Evolutionary conservation across 2,888 invertebrate genomes (phyloP).

Genomic region (Lomographa bimaculata): DNA sequence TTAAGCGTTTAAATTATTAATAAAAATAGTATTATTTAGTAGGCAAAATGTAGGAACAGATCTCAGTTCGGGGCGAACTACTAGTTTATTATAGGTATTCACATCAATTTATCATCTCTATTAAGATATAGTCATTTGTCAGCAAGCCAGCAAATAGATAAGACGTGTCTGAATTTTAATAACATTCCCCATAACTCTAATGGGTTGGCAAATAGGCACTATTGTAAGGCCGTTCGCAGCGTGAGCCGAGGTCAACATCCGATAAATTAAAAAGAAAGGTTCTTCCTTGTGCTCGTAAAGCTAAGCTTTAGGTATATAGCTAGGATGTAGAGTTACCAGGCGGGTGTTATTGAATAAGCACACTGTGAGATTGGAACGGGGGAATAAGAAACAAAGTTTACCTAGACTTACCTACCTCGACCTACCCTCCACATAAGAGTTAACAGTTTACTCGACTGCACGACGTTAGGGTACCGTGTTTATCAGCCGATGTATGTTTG

Average conservation of each 20-base stretch:
- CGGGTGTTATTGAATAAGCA: constrained; percentile 4
- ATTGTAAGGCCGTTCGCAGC: constrained; percentile 13
- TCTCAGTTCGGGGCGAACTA: no score
- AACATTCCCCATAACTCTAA: neutral
- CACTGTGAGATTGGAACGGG: constrained; percentile 5
- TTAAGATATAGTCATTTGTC: constrained; percentile 6
- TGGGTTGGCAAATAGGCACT: neutral
- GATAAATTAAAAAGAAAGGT: constrained; percentile 28
- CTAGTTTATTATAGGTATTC: no score
- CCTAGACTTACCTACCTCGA: no score
- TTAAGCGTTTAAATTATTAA: no score
- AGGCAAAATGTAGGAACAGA: no score
- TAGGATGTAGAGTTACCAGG: neutral
- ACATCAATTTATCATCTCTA: no score
- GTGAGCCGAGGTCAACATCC: constrained; percentile 15
- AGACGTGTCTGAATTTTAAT: constrained; percentile 22
- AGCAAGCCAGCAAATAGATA: constrained; percentile 11
- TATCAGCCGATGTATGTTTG: no score
- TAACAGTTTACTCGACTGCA: no score
- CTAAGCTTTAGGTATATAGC: constrained; percentile 1
- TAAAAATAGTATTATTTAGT: no score
- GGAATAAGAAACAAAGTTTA: no score
- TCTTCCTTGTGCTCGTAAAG: constrained; percentile 17
- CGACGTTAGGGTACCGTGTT: no score
- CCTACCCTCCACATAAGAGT: no score